Conservation (phyloP, 2,888 invertebrate genomes). For the Polyommatus icarus region DNA sequence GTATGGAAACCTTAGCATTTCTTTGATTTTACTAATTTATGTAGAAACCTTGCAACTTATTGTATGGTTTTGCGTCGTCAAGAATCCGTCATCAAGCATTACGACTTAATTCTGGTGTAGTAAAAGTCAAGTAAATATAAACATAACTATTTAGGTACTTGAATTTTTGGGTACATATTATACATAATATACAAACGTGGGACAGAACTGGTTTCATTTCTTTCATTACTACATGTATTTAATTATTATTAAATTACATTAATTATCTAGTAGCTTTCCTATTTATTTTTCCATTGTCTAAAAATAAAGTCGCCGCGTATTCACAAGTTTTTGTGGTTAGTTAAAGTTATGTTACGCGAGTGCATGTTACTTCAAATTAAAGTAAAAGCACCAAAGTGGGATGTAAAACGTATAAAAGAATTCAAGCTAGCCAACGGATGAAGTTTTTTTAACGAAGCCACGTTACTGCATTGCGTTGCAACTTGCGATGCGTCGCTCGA, state of each 20-base stretch:
- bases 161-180: too few species aligned
- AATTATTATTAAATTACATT: neutral
- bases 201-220: neutral
- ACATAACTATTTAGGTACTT: too few species aligned
- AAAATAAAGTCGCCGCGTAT: neutral
- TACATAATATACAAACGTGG: too few species aligned
- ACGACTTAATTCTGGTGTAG: too few species aligned
- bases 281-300: neutral
- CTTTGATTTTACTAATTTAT: too few species aligned
- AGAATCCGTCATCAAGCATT: too few species aligned
- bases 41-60: too few species aligned
- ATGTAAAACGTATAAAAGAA: constrained; percentile 9
- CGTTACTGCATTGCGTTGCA: neutral
- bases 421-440: neutral
- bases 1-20: too few species aligned
- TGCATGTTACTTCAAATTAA: constrained; percentile 10
- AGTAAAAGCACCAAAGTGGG: constrained; percentile 8
- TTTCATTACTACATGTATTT: too few species aligned
- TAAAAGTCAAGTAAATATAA: too few species aligned
- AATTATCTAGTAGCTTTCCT: neutral
- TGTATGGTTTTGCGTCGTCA: too few species aligned
- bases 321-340: neutral
- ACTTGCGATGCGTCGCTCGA: neutral
- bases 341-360: neutral
- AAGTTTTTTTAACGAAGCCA: neutral